Evolutionary conservation across 2,113 vertebrate species (phyloP).

Genomic region (Dissostichus mawsoni): DNA sequence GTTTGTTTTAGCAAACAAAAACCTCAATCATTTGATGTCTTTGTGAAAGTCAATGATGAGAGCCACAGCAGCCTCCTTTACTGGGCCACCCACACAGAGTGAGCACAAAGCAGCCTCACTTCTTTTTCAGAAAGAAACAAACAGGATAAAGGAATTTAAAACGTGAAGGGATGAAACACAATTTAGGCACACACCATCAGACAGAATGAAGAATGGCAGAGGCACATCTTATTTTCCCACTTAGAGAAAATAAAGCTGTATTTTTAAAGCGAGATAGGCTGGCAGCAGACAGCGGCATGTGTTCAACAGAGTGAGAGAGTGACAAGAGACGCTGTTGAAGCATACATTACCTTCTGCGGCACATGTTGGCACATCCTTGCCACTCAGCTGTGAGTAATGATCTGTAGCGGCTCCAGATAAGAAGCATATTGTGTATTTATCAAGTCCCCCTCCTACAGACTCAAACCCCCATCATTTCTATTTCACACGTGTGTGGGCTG

Average conservation of each 20-base stretch:
- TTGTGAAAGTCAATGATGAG: slow-evolving; percentile 43
- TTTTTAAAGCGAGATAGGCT: slow-evolving; percentile 29
- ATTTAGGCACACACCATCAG: slow-evolving; percentile 40
- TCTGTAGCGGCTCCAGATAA: slow-evolving; percentile 20
- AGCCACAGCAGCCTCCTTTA: slow-evolving; percentile 27
- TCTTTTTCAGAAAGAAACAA: slow-evolving; percentile 30
- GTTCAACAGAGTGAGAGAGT: slow-evolving; percentile 32
- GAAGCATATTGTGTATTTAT: slow-evolving; percentile 5
- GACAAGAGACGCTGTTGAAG: slow-evolving; percentile 46
- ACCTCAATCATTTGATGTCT: slow-evolving; percentile 37
- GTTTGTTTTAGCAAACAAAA: slow-evolving; percentile 42
- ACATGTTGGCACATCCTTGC: slow-evolving; percentile 29
- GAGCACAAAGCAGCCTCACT: slow-evolving; percentile 36
- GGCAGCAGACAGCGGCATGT: slow-evolving; percentile 13
- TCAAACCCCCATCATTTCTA: slow-evolving; percentile 7
- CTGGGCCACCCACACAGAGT: slow-evolving; percentile 39
- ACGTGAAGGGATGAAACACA: slow-evolving; percentile 40
- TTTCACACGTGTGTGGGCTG: not conserved
- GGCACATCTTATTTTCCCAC: slow-evolving; percentile 23
- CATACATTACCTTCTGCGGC: slow-evolving; percentile 23
- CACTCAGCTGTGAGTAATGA: slow-evolving; percentile 40
- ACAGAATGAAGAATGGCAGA: slow-evolving; percentile 24
- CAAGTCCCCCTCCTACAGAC: not conserved
- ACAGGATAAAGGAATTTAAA: slow-evolving; percentile 41
- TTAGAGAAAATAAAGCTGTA: slow-evolving; percentile 19